Percentiles rank a stretch among this genome's conserved stretches.
phyloP scores from a whole-genome alignment of 2,797 vertebrate species.

The Protonibea diacanthus region DNA sequence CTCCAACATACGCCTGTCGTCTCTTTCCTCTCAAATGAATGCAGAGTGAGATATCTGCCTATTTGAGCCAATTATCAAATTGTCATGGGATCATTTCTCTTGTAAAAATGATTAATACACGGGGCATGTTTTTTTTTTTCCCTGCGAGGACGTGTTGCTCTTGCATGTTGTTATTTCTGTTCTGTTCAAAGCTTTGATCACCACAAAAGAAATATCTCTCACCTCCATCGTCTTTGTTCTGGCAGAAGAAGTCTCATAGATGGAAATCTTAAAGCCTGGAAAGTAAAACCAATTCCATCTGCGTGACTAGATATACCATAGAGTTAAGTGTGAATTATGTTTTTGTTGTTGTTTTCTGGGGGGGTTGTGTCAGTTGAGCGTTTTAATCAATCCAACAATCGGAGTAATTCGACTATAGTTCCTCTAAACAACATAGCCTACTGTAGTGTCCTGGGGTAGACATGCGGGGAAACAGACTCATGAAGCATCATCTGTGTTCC shows the following conservation, averaged over 20 bases:
- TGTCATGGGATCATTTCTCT: background rate
- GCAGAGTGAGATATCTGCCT: background rate
- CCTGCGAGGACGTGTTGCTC: background rate
- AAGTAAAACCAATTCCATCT: background rate
- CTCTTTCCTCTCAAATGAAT: background rate
- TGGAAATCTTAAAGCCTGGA: background rate
- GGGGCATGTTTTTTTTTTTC: background rate
- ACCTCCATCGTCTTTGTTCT: conserved; percentile 5
- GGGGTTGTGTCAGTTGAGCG: background rate
- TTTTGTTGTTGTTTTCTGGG: background rate
- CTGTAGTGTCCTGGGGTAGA: background rate
- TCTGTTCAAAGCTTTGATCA: conserved; percentile 7
- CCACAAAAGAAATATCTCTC: background rate
- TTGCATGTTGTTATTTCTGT: background rate
- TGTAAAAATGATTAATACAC: background rate
- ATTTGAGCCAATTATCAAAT: background rate
- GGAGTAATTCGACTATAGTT: background rate
- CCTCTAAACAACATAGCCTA: background rate
- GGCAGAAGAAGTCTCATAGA: background rate
- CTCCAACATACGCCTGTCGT: conserved; percentile 27
- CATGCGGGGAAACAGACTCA: background rate
- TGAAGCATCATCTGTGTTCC: background rate
- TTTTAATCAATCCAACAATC: background rate
- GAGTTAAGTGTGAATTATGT: background rate
- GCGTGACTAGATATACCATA: background rate